Evolutionary conservation across 2,113 vertebrate genomes (phyloP), one percentile per base, ranked within the genome.

Genomic region (Labeo catla): DNA sequence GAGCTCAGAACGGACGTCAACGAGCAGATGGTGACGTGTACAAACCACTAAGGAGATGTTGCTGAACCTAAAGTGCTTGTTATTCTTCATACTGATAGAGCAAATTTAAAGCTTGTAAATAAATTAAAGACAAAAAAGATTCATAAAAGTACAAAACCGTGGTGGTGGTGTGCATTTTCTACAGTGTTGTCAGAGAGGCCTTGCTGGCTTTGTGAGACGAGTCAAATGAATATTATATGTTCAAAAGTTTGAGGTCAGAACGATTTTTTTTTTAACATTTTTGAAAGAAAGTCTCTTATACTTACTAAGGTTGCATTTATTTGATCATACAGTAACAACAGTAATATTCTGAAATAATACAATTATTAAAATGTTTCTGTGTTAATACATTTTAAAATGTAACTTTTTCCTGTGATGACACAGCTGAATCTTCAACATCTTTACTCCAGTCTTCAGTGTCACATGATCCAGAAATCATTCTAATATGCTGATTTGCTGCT

Each of bases 81-180:
- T 96, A 95, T 96, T 96, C 95, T 96, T 94, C 94, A 95, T 95
- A 96, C 93, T 94, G 96, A 96, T 96, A 96, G 95, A 96, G 93
- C 95, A 95, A 95, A 95, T 96, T 96, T 96, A 97, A 97, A 95
- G 96, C 96, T 97, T 98, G 96, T 97, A 99, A 98, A 98, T 97
- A 97, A 93, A 98, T 97, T 97, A 94, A 95, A 95, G 93, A 94
- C 91, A 83, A 88, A 76, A 88, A 85, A 66, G 73, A 86, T 66
- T 68, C 61, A 77, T 54, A 87, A 80, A 87, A 84, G 57, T 76
- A n/a, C 57, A 81, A 85, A 63, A 78, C 36, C 0, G 70, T 45
- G 59, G 65, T 87, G 81, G 73, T 82, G 61, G 79, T 77, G 45
- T 83, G 65, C 8, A 63, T 52, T 86, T 88, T 79, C 23, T 78